Evolutionary conservation across 2,888 invertebrate genomes (phyloP).

Genomic region (Venusia cambrica): DNA sequence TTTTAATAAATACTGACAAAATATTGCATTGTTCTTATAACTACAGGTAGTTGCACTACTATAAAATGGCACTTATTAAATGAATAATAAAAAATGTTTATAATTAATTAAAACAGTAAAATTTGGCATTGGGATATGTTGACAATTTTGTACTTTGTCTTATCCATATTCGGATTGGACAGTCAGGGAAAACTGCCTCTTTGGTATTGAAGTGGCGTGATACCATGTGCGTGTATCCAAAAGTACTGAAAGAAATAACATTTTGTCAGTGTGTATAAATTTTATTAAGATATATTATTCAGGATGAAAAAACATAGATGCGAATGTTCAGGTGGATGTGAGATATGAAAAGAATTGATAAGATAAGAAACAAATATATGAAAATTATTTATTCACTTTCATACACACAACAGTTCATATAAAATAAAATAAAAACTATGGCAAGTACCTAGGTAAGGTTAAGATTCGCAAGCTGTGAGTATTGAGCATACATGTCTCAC

Average conservation of each 20-base stretch:
- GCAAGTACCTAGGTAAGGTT: too few relatives aligned
- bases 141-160: slow-evolving; percentile 51
- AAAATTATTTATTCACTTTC: too few relatives aligned
- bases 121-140: slow-evolving; percentile 74
- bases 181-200: slow-evolving; percentile 91
- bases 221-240: slow-evolving; percentile 96
- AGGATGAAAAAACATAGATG: too few relatives aligned
- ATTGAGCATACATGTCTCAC: too few relatives aligned
- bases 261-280: too few relatives aligned
- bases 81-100: slow-evolving; percentile 44
- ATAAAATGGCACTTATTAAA: slow-evolving; percentile 64
- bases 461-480: too few relatives aligned
- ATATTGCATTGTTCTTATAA: slow-evolving; percentile 45
- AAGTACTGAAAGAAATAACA: slow-evolving; percentile 84
- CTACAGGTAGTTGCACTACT: slow-evolving; percentile 59
- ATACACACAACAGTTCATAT: too few relatives aligned
- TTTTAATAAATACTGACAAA: slow-evolving; percentile 44
- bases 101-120: slow-evolving; percentile 42
- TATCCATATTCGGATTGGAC: slow-evolving; percentile 94
- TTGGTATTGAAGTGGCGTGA: slow-evolving; percentile 91
- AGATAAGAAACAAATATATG: too few relatives aligned
- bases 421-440: too few relatives aligned
- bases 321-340: too few relatives aligned
- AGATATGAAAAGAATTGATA: too few relatives aligned
- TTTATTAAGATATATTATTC: too few relatives aligned